Evolutionary conservation across 2,888 invertebrate genomes (phyloP).

Genomic region (Ectemnius lituratus): DNA sequence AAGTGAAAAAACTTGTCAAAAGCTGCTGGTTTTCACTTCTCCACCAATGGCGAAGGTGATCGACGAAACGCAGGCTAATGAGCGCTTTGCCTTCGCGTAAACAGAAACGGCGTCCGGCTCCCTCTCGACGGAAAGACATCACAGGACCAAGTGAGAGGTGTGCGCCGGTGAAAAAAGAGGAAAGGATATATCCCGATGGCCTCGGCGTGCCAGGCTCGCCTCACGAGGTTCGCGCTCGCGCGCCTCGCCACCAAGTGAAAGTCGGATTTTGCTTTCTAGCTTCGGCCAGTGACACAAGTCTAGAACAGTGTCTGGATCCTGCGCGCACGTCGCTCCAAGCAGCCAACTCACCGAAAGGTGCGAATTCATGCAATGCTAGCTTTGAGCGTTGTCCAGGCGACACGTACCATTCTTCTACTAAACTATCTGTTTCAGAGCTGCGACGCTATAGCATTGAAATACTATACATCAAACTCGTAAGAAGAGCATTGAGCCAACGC

Average conservation of each 20-base stretch:
- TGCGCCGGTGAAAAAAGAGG: constrained; percentile 25
- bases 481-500: no score
- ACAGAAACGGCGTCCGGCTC: neutral
- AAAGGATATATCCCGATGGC: constrained; percentile 63
- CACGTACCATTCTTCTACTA: no score
- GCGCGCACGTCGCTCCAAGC: neutral
- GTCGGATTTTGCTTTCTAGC: constrained; percentile 77
- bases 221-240: constrained; percentile 45
- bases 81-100: neutral
- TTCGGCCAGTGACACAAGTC: constrained; percentile 27
- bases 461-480: no score
- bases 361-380: no score
- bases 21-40: no score
- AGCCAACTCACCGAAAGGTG: no score
- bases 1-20: no score
- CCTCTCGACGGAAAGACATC: constrained; percentile 28
- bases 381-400: no score
- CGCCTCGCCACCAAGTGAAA: constrained; percentile 71
- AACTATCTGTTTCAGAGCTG: no score
- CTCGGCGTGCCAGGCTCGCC: constrained; percentile 70
- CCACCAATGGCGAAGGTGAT: no score
- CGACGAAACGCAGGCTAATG: neutral
- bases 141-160: constrained; percentile 6
- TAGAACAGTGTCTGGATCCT: neutral
- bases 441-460: no score